Conservation (phyloP, 2,113 vertebrate genomes). For the Synodontis membranacea region DNA sequence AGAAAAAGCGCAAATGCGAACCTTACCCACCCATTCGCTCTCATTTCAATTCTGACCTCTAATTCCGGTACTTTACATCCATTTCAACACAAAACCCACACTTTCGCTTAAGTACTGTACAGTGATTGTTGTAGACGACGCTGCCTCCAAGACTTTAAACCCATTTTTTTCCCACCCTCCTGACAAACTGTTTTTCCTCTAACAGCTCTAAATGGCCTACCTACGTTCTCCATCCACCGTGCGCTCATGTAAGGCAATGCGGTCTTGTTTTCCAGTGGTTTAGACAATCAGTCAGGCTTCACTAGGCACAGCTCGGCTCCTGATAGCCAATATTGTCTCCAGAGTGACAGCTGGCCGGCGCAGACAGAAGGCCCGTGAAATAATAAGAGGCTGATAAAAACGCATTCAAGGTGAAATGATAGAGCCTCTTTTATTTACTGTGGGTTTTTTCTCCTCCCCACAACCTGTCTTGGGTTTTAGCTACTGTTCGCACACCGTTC, state of each 20-base stretch:
- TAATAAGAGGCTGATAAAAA: slow-evolving; percentile 52
- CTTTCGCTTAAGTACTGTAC: not conserved
- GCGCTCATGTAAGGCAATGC: slow-evolving; percentile 4
- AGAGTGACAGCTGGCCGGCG: slow-evolving; percentile 48
- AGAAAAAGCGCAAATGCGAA: not conserved
- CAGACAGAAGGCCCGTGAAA: slow-evolving; percentile 18
- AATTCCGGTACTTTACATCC: not conserved
- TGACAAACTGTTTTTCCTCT: not conserved
- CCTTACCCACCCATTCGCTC: not conserved
- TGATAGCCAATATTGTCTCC: slow-evolving; percentile 53
- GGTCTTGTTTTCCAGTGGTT: slow-evolving; percentile 41
- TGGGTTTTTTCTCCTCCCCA: too few relatives aligned
- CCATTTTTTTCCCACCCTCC: not conserved
- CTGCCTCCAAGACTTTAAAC: not conserved
- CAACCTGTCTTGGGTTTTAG: slow-evolving; percentile 24
- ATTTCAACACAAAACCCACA: not conserved
- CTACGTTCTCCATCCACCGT: not conserved
- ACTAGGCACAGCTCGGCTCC: slow-evolving; percentile 21
- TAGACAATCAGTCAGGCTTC: slow-evolving; percentile 52
- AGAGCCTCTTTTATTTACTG: slow-evolving; percentile 25
- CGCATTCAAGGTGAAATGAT: slow-evolving; percentile 59
- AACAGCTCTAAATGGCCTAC: slow-evolving; percentile 2
- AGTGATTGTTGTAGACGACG: not conserved
- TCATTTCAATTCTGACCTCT: not conserved
- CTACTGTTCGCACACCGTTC: slow-evolving; percentile 25